Percentiles rank a stretch among this genome's conserved stretches.
These are phyloP conservation scores for Hypolimnas misippus DNA, from an alignment of 2,888 invertebrate genomes.

Conservation along the genomic window DNA sequence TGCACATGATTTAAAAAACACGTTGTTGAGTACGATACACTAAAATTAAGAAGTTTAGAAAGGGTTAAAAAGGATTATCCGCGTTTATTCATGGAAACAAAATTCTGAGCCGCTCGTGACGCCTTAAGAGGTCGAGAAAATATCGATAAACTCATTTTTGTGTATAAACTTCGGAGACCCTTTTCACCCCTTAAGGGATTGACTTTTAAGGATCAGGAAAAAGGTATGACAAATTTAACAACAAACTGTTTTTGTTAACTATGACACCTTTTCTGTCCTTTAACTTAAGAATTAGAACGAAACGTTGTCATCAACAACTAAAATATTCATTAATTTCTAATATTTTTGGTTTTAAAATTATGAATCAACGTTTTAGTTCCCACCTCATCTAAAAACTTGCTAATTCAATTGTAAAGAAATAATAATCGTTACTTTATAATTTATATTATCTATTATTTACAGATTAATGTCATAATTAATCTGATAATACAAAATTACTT, in stretches of 20 bases:
- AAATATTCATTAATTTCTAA: too few species aligned
- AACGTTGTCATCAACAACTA: neutral
- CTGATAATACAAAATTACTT: too few species aligned
- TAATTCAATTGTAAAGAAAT: too few species aligned
- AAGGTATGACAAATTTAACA: slow-evolving; percentile 1
- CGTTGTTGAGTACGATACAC: too few species aligned
- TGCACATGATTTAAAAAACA: too few species aligned
- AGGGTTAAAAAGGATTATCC: neutral
- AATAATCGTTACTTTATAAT: too few species aligned
- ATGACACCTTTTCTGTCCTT: neutral
- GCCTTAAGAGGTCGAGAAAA: neutral
- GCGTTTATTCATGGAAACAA: neutral
- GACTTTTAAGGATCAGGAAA: neutral
- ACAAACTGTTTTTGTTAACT: neutral
- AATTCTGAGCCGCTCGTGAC: neutral
- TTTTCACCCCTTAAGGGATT: slow-evolving; percentile 7
- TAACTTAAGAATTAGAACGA: neutral
- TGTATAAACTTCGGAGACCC: slow-evolving; percentile 5
- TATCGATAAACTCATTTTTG: neutral
- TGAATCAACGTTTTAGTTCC: too few species aligned
- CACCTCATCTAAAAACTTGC: too few species aligned
- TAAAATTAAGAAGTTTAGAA: neutral
- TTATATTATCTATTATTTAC: too few species aligned
- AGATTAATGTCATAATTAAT: too few species aligned
- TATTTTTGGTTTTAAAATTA: too few species aligned